Evolutionary conservation across 2,888 invertebrate genomes (phyloP).

Genomic region (Byasa hedistus): DNA sequence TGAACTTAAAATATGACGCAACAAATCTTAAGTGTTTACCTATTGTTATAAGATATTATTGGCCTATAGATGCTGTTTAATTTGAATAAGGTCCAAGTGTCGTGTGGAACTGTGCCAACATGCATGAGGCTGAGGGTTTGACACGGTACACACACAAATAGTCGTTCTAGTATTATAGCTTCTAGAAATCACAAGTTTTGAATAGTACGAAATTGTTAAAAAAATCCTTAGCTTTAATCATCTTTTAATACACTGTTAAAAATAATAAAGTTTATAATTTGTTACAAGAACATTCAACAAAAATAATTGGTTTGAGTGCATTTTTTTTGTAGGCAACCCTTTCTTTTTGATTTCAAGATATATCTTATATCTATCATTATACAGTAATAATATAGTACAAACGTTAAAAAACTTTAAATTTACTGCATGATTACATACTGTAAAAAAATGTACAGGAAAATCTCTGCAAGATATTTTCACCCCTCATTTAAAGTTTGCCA

Average conservation of each 20-base stretch:
- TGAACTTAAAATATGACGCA: neutral
- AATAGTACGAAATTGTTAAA: no score
- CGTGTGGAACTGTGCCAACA: conserved; percentile 16
- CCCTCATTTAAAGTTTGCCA: conserved; percentile 1
- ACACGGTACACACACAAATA: neutral
- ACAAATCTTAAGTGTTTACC: conserved; percentile 9
- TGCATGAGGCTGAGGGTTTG: conserved; percentile 3
- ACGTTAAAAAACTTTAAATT: neutral
- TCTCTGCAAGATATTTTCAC: conserved; percentile 2
- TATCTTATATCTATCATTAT: no score
- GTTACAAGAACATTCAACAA: no score
- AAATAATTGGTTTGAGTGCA: no score
- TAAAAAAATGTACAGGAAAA: neutral
- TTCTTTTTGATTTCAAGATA: no score
- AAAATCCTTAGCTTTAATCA: no score
- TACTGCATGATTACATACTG: neutral
- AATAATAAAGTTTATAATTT: no score
- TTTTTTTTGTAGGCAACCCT: no score
- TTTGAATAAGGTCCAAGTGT: conserved; percentile 20
- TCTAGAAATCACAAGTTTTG: no score
- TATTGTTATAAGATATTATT: conserved; percentile 16
- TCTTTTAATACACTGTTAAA: no score
- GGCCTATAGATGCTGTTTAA: conserved; percentile 17
- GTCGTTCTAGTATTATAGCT: neutral
- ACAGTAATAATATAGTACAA: no score